Evolutionary conservation across 2,797 vertebrate species (phyloP).

Genomic region (Garrulus glandarius): DNA sequence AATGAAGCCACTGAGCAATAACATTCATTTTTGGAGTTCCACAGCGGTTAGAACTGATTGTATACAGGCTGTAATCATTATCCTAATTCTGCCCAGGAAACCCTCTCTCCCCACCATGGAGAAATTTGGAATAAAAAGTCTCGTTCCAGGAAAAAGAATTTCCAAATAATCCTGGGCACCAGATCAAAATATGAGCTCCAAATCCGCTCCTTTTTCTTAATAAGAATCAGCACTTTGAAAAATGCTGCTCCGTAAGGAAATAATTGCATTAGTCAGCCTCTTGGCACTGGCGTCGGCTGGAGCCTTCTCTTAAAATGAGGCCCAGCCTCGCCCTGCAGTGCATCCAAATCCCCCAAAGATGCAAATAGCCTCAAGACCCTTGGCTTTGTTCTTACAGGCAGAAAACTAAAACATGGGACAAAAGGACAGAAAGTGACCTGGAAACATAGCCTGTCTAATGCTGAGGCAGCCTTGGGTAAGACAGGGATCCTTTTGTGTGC

Average conservation of each 20-base stretch:
- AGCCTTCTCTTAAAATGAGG: slow-evolving; percentile 50
- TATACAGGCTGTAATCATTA: slow-evolving; percentile 63
- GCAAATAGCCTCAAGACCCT: slow-evolving; percentile 23
- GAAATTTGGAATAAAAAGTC: slow-evolving; percentile 68
- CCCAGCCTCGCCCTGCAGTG: slow-evolving; percentile 20
- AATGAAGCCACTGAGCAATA: slow-evolving; percentile 52
- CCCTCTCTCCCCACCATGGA: slow-evolving; percentile 45
- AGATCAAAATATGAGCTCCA: slow-evolving; percentile 56
- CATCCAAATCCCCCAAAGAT: slow-evolving; percentile 30
- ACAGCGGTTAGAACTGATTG: slow-evolving; percentile 59
- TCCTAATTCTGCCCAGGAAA: slow-evolving; percentile 66
- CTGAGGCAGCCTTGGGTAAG: not conserved
- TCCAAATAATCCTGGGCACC: slow-evolving; percentile 66
- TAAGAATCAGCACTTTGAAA: slow-evolving; percentile 70
- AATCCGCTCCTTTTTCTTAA: slow-evolving; percentile 69
- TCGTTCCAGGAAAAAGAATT: slow-evolving; percentile 70
- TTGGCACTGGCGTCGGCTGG: slow-evolving; percentile 13
- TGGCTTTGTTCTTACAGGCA: not conserved
- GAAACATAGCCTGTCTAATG: not conserved
- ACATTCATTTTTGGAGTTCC: slow-evolving; percentile 64
- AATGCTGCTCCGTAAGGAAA: slow-evolving; percentile 54
- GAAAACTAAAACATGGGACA: not conserved
- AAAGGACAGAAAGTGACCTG: not conserved
- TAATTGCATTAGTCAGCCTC: slow-evolving; percentile 61
- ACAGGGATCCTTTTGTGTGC: not conserved